Evolutionary conservation across 2,797 vertebrate species (phyloP).

Genomic region (Sylvia borin): DNA sequence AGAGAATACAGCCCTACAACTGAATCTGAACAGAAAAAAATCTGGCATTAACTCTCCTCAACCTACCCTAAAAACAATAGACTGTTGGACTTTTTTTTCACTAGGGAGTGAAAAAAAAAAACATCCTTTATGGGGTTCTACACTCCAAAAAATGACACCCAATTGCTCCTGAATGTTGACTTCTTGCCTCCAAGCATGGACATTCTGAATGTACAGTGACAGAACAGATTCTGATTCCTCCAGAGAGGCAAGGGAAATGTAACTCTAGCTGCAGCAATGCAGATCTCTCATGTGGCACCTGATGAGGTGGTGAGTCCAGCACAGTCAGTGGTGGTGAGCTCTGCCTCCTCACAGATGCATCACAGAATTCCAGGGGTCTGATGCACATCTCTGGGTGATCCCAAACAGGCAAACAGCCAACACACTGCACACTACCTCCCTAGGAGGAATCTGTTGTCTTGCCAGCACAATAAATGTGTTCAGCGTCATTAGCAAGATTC

Average conservation of each 20-base stretch:
- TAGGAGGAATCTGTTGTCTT: background rate
- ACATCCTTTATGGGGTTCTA: background rate
- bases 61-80: background rate
- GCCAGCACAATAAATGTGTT: background rate
- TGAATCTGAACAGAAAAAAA: background rate
- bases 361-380: background rate
- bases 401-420: background rate
- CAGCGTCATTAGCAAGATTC: background rate
- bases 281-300: background rate
- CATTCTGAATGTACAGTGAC: fast-evolving
- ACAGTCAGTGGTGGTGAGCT: background rate
- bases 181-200: background rate
- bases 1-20: background rate
- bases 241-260: background rate
- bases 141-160: background rate
- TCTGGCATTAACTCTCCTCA: background rate
- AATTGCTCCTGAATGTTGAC: background rate
- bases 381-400: background rate
- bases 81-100: background rate
- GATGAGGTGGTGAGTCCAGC: background rate
- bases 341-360: background rate
- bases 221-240: background rate
- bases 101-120: too few species aligned
- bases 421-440: background rate
- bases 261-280: too few species aligned